Conservation (phyloP, 53 echinoderm and acorn worm genomes). For the Echinometra lucunter region DNA sequence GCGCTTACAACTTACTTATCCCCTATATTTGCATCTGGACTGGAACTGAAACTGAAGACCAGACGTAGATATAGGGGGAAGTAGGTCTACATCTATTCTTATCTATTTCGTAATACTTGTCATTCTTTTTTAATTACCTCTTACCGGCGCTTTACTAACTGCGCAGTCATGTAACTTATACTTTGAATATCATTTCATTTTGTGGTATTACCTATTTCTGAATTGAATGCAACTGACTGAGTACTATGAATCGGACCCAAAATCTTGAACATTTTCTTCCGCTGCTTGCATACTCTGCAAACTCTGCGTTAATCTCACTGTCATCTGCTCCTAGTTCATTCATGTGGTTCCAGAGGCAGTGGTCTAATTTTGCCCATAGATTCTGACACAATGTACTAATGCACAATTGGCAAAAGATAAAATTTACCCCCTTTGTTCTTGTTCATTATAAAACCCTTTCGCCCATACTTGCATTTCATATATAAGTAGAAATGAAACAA, state of each 20-base stretch:
- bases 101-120: too few species aligned
- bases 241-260: background rate
- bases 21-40: background rate
- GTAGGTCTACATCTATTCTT: too few species aligned
- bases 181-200: too few species aligned
- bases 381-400: background rate
- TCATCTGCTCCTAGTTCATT: background rate
- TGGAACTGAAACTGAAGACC: background rate
- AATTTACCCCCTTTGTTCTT: background rate
- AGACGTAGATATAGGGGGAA: too few species aligned
- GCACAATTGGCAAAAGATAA: background rate
- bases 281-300: background rate
- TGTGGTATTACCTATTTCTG: too few species aligned
- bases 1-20: constrained; percentile 18
- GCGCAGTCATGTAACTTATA: too few species aligned
- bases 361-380: background rate
- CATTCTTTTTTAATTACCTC: too few species aligned
- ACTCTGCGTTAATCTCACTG: background rate
- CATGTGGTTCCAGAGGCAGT: background rate
- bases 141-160: too few species aligned
- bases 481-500: too few species aligned
- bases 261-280: background rate
- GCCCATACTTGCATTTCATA: background rate
- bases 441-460: background rate
- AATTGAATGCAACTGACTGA: too few species aligned